Evolutionary conservation across 1,140 invertebrate species (phyloP), one percentile per base, ranked within the genome.

Genomic region (Zaprionus gabonicus): DNA sequence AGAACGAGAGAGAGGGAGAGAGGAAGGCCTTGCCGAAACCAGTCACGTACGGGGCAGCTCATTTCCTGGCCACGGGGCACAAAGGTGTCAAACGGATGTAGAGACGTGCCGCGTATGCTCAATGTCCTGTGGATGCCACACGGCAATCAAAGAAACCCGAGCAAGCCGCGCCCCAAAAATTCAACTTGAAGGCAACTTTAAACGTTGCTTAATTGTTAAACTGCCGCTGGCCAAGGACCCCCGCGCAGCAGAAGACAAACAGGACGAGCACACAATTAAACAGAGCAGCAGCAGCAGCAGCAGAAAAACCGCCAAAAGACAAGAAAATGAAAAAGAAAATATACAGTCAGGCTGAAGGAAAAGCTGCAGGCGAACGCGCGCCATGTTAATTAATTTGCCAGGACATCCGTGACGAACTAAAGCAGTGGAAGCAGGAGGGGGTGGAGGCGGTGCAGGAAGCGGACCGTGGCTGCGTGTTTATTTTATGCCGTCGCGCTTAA

Each of bases 331-430:
- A 49, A 41, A 67, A 67, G 31, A 28, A 57, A 27, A 79, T 34
- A 34, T 34, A 2, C 31, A 34, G 31, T 34, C 79, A 44, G 57
- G 36, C 28, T 20, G 51, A 68, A 68, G 62, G 75, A 53, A 73
- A 70, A 36, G 62, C 76, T 57, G 41, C 38, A 56, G 64, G 49
- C 73, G 53, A 74, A 55, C 66, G 75, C 63, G 72, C 85, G 79
- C 57, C 76, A 90, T 90, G 85, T 90, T 90, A 90, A 90, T 90
- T 90, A 90, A 90, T 90, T 90, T 90, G 85, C 86, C 85, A 85
- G 85, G 85, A 90, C 85, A 88, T 90, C 72, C 86, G 85, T 64
- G 73, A 70, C 73, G 58, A 63, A 15, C 36, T 12, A 2, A 13
- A 9, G 31, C 41, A 56, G 27, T 2, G 7, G 15, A 0, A 41